These are phyloP conservation scores for Phragmatobia fuliginosa DNA, from an alignment of 2,888 invertebrate genomes.

Conservation along the genomic window DNA sequence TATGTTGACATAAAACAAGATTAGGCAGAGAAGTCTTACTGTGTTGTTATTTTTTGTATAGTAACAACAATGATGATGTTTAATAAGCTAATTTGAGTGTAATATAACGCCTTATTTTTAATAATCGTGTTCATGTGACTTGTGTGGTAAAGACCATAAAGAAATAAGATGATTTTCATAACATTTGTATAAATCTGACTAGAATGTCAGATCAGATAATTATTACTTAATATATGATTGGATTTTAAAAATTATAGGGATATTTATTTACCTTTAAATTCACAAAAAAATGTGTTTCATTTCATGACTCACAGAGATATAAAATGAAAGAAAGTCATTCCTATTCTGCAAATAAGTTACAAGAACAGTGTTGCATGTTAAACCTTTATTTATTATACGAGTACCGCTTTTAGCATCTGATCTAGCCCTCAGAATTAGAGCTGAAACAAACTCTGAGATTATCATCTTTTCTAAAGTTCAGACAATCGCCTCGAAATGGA, in stretches of 20 bases:
- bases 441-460: too few relatives aligned
- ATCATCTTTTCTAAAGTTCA: too few relatives aligned
- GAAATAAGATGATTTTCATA: neutral
- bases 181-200: neutral
- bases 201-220: neutral
- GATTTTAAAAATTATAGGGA: too few relatives aligned
- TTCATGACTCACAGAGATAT: neutral
- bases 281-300: neutral
- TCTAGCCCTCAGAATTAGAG: neutral
- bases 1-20: neutral
- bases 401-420: too few relatives aligned
- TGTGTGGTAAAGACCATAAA: neutral
- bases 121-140: neutral
- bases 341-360: too few relatives aligned
- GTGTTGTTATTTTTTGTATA: neutral
- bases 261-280: too few relatives aligned
- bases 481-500: too few relatives aligned
- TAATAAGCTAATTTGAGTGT: neutral
- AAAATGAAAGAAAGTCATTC: too few relatives aligned
- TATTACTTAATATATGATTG: neutral
- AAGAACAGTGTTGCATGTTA: too few relatives aligned
- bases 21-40: conserved; percentile 3
- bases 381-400: too few relatives aligned
- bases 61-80: neutral
- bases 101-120: neutral